Percentiles rank a stretch among this genome's conserved stretches.
These are phyloP conservation scores for Caloenas nicobarica DNA, from an alignment of 2,113 vertebrate species.

Conservation along the genomic window DNA sequence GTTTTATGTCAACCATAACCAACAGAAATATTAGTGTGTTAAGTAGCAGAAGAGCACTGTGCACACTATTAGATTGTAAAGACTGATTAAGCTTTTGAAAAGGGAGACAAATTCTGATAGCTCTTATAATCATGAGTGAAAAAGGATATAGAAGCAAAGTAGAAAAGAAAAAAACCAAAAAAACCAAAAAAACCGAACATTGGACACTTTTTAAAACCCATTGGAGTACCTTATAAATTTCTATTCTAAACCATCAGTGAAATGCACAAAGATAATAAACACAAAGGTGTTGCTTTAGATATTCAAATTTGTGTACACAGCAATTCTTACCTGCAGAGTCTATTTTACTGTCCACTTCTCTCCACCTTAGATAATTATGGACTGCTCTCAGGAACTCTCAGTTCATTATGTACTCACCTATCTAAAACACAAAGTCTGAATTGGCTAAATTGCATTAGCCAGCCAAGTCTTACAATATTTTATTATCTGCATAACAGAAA, in stretches of 20 bases:
- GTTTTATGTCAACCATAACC: not conserved
- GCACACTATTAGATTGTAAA: not conserved
- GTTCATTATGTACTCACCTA: slow-evolving; percentile 40
- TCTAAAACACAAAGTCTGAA: slow-evolving; percentile 10
- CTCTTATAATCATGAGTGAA: not conserved
- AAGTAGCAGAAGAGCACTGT: not conserved
- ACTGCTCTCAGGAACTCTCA: slow-evolving; percentile 13
- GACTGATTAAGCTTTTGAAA: not conserved
- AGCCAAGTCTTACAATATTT: slow-evolving; percentile 17
- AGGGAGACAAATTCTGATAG: not conserved
- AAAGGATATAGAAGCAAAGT: not conserved
- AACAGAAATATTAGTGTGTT: not conserved
- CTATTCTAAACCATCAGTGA: not conserved
- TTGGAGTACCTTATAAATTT: not conserved
- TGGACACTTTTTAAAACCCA: not conserved
- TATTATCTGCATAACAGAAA: slow-evolving; percentile 17
- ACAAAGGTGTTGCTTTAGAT: not conserved
- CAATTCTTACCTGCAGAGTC: not conserved
- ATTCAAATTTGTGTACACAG: not conserved
- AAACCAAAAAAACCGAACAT: not conserved
- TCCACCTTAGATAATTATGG: not conserved
- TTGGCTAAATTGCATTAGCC: slow-evolving; percentile 38
- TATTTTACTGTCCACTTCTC: slow-evolving; percentile 16
- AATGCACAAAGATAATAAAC: not conserved
- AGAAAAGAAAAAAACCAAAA: not conserved